phyloP scores from a whole-genome alignment of 2,113 vertebrate species.

The Arenaria interpres region DNA sequence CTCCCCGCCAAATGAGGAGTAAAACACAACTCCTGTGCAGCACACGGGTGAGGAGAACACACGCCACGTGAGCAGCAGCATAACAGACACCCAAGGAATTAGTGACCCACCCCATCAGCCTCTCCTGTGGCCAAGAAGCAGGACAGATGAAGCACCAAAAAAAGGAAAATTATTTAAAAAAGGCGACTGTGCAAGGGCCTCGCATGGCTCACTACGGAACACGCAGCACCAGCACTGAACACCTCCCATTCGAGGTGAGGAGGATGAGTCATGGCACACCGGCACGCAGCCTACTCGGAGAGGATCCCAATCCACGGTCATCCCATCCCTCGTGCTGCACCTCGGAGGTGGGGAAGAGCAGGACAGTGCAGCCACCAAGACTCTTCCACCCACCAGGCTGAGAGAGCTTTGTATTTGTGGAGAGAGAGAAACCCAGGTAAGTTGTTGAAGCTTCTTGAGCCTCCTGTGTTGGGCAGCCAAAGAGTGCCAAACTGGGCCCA shows the following conservation, averaged over 20 bases:
- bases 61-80: not conserved
- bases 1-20: not conserved
- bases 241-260: rapidly evolving
- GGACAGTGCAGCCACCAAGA: not conserved
- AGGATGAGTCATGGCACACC: not conserved
- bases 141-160: not conserved
- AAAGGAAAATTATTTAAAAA: rapidly evolving
- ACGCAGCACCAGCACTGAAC: rapidly evolving
- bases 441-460: rapidly evolving
- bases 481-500: rapidly evolving
- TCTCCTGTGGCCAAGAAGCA: not conserved
- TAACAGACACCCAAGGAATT: not conserved
- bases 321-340: not conserved
- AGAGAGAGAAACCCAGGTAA: not conserved
- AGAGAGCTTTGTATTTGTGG: rapidly evolving
- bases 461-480: rapidly evolving
- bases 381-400: rapidly evolving
- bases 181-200: not conserved
- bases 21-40: not conserved
- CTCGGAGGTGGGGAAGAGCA: not conserved
- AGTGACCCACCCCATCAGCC: not conserved
- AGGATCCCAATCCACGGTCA: not conserved
- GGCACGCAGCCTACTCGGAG: not conserved
- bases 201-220: rapidly evolving
- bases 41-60: not conserved